These are phyloP conservation scores for Carcina quercana DNA, from an alignment of 2,888 invertebrate genomes.

Conservation along the genomic window DNA sequence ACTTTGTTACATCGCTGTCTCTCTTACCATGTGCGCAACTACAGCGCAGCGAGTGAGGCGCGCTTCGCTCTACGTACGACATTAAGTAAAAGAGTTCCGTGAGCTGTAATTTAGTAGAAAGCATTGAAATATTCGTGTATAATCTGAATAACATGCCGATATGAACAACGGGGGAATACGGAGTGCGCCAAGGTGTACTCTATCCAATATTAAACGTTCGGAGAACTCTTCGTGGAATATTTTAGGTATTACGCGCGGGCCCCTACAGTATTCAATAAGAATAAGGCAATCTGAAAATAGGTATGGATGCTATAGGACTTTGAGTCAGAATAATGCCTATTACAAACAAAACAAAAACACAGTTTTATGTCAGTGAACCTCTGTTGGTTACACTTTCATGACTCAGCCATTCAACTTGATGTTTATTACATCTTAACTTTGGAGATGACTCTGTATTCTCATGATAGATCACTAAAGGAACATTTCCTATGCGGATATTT, in stretches of 20 bases:
- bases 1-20: conserved; percentile 22
- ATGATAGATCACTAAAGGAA: too few relatives aligned
- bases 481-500: too few relatives aligned
- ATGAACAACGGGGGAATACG: conserved; percentile 72
- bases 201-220: conserved; percentile 72
- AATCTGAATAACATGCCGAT: conserved; percentile 74
- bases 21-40: conserved; percentile 27
- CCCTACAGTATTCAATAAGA: conserved; percentile 64
- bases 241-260: conserved; percentile 59
- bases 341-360: too few relatives aligned
- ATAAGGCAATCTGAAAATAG: too few relatives aligned
- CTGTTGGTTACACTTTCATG: too few relatives aligned
- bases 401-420: too few relatives aligned
- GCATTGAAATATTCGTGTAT: conserved; percentile 75
- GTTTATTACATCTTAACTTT: too few relatives aligned
- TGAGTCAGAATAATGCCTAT: too few relatives aligned
- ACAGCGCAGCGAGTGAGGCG: conserved; percentile 19
- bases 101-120: conserved; percentile 73
- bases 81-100: conserved; percentile 67
- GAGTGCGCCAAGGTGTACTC: conserved; percentile 63
- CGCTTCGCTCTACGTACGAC: conserved; percentile 41
- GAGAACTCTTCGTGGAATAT: conserved; percentile 58
- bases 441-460: too few relatives aligned
- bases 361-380: too few relatives aligned
- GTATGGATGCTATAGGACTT: too few relatives aligned